Base-by-base conservation (phyloP, 2,113 vertebrate genomes). In the Pelecanoides urinatrix region DNA sequence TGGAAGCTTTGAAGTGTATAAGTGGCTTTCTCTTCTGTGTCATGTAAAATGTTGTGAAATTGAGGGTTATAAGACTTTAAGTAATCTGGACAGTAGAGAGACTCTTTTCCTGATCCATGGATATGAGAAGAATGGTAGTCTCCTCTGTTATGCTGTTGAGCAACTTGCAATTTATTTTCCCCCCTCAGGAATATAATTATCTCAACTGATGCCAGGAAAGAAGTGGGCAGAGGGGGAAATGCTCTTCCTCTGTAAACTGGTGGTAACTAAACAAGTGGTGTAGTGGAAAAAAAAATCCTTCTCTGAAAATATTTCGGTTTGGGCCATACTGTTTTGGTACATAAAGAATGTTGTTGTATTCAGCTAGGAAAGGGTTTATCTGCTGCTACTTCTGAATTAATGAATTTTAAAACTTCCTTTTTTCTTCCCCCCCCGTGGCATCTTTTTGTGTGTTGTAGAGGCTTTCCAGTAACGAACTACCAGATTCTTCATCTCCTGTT, bases 401-500 rank as follows among this genome's bases (percentile, higher is more conserved):
- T 78, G 23, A 23, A 81, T 95, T 83, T 52, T 52, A 1, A 86
- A 82, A 25, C 10, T 47, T 42, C 8, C 25, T 38, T 18, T 25
- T 72, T 32, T 82, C 34, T 77, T 40, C 11, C 40, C 40, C 21
- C 16, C 11, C 8, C 70, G 36, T 85, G 96, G 25, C 44, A 30
- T 96, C 42, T 9, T 77, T 87, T 79, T 97, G 40, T 96, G 86
- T 96, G 27, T 97, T 93, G 40, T 94, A 99, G 99, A 98, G 99
- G 98, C 98, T 99, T 95, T 98, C 99, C 95, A 99, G 99, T 98
- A 99, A 99, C 98, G 99, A 99, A 97, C 98, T 99, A 70, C 99
- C 99, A 72, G 99, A 99, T 93, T 98, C 98, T 66, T 99, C 99
- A 56, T 99, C 99, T 49, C 99, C 99, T 42, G 96, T 99, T 81